These are phyloP conservation scores for Acanthococcus lagerstroemiae DNA, from an alignment of 2,888 invertebrate genomes.

Conservation along the genomic window DNA sequence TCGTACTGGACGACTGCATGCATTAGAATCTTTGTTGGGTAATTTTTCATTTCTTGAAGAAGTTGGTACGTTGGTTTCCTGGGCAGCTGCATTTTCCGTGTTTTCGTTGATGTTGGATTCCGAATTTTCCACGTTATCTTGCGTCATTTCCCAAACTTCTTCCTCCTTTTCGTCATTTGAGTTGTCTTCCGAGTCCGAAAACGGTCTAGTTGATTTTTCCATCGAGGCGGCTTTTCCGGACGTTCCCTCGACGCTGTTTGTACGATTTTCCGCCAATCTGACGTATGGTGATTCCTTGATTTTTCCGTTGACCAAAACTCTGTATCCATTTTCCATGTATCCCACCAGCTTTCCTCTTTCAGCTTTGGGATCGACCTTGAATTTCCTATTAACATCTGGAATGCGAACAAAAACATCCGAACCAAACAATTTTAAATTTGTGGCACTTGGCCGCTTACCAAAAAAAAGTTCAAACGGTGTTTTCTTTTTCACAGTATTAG, in stretches of 20 bases:
- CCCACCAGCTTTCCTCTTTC: constrained; percentile 9
- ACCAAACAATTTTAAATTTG: constrained; percentile 38
- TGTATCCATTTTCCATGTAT: constrained; percentile 7
- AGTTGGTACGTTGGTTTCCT: no score
- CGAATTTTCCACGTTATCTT: no score
- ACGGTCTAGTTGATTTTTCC: neutral
- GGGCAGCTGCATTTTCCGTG: no score
- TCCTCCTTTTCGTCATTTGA: neutral
- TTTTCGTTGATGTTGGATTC: neutral
- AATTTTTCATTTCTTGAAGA: no score
- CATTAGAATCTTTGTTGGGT: no score
- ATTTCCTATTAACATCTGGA: constrained; percentile 37
- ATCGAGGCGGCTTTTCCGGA: no score
- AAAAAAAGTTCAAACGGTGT: constrained; percentile 37
- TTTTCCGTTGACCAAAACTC: neutral
- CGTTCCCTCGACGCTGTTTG: no score
- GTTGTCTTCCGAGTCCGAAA: neutral
- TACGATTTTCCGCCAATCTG: neutral
- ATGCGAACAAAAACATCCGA: constrained; percentile 38
- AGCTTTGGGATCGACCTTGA: neutral
- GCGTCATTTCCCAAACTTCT: neutral
- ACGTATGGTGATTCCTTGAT: neutral
- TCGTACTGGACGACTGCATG: neutral
- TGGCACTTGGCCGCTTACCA: constrained; percentile 38
- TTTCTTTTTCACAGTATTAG: constrained; percentile 34